A percentile compares a stretch with the other conserved stretches of the same genome.
Evolutionary conservation across 1,140 invertebrate genomes (phyloP).

Genomic region (Harpegnathos saltator): DNA sequence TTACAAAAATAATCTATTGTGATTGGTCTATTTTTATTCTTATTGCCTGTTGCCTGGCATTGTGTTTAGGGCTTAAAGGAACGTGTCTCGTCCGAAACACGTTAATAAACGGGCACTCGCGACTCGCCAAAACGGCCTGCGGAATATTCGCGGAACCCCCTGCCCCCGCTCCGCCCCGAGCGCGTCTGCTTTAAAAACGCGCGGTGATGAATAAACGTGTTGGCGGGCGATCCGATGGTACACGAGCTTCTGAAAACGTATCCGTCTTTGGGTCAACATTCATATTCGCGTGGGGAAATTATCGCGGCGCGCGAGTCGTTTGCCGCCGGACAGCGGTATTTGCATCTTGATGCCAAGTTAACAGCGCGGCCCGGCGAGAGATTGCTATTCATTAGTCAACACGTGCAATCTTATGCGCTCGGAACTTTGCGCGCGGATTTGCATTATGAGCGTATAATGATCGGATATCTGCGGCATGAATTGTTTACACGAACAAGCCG

Average conservation of each 20-base stretch:
- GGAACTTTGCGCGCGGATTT: no score
- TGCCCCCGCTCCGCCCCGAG: background rate
- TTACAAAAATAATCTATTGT: no score
- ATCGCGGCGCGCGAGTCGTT: slow-evolving; percentile 34
- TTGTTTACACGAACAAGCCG: slow-evolving; percentile 40
- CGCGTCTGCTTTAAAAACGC: background rate
- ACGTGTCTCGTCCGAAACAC: no score
- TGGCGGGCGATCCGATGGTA: background rate
- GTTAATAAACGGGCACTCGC: background rate
- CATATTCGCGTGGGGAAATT: slow-evolving; percentile 44
- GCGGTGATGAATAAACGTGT: slow-evolving; percentile 21
- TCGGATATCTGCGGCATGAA: slow-evolving; percentile 27
- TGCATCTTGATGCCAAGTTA: slow-evolving; percentile 20
- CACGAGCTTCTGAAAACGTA: background rate
- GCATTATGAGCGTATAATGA: slow-evolving; percentile 22
- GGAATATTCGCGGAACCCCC: slow-evolving; percentile 38
- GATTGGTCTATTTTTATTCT: no score
- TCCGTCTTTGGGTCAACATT: background rate
- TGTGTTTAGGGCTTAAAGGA: no score
- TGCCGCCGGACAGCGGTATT: slow-evolving; percentile 1
- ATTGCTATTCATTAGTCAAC: slow-evolving; percentile 60
- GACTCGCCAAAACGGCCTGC: background rate
- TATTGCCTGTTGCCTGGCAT: no score
- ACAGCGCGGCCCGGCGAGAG: slow-evolving; percentile 18
- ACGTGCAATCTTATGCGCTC: slow-evolving; percentile 29